Conservation (phyloP, 2,113 vertebrate genomes). For the Mustela nigripes region DNA sequence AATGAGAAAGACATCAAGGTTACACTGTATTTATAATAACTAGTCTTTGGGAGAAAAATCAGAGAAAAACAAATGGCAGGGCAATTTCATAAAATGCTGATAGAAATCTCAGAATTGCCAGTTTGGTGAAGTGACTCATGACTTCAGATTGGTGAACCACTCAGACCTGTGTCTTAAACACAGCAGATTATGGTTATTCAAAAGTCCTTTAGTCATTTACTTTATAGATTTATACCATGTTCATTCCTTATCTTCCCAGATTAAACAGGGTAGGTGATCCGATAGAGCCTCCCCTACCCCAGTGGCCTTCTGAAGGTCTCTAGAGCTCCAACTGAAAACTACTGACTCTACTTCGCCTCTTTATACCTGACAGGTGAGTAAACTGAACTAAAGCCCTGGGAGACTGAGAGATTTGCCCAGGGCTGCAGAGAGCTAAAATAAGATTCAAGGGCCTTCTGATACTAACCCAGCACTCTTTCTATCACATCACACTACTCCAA, state of each 20-base stretch:
- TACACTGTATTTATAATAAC: not conserved
- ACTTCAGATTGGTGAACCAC: not conserved
- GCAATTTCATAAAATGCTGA: not conserved
- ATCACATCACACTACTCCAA: not conserved
- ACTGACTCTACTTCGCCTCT: not conserved
- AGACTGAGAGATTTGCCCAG: not conserved
- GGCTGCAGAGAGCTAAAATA: not conserved
- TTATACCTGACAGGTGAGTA: not conserved
- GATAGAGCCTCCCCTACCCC: not conserved
- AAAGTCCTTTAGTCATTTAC: conserved; percentile 7
- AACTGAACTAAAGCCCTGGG: not conserved
- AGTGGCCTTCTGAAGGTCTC: not conserved
- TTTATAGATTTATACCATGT: not conserved
- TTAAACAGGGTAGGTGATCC: not conserved
- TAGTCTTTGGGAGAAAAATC: not conserved
- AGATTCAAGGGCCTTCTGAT: not conserved
- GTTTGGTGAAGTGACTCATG: not conserved
- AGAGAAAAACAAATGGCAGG: not conserved
- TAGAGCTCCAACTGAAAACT: not conserved
- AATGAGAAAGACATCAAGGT: not conserved
- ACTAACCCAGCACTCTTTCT: not conserved
- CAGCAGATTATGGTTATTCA: not conserved
- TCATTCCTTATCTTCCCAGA: not conserved
- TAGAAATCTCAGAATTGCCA: not conserved
- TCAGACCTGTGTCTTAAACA: not conserved